Base-by-base conservation (phyloP, 2,888 invertebrate species). In the Cosmia trapezina region DNA sequence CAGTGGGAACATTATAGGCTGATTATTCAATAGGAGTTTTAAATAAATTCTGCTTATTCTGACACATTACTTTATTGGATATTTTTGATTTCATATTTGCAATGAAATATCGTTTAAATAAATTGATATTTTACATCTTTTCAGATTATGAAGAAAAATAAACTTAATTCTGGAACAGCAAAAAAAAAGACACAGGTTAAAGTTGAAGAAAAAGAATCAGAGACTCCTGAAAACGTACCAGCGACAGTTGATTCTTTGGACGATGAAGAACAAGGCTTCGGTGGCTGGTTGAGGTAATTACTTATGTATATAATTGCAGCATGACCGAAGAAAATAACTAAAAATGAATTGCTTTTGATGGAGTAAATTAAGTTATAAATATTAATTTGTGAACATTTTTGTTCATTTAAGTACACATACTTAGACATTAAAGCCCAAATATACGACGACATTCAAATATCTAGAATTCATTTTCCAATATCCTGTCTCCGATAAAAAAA, bases 181-280 rank as follows among this genome's bases (percentile, higher is more conserved):
- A 91, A 89, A 76, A 92, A 91, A 73, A 91, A 89, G 81, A 72
- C 87, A n/a, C 70, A 11, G 33, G 63, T 80, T 7, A 91, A 90
- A 85, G 66, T 77, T 49, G 89, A 91, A 62, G 86, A 86, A 22
- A 89, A 87, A 77, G 76, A 79, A 62, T 37, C 84, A 0, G 89
- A 87, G 43, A 80, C 80, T n/a, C 76, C 80, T 17, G 89, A 89
- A 7, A 86, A 79, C 51, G 72, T 70, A 4, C 72, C 84, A 4
- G 80, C 57, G 0, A 87, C 86, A 70, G 79, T 83, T 43, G 91
- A 92, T 71, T 88, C 90, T 12, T 87, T 95, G 53, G 96, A 96
- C 75, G 95, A 96, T 65, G 95, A 95, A 62, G 94, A 96, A 41
- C 93, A 93, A 81, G 95, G 96, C 6, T 96, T 96, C 78, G 94